phyloP scores from a whole-genome alignment of 2,888 invertebrate genomes.

The Xestia xanthographa region DNA sequence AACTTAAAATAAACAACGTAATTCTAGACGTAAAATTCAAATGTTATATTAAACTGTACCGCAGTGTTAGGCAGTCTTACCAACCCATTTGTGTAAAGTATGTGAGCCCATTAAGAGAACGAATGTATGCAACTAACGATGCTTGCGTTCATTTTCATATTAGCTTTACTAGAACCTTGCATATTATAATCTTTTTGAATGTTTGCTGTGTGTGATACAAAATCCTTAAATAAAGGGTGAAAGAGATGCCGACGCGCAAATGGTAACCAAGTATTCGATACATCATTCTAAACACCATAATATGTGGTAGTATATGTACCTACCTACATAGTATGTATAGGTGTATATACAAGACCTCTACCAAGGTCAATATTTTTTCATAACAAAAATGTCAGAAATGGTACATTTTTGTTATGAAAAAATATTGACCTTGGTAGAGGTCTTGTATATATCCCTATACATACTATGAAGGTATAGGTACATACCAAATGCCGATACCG shows the following conservation, averaged over 20 bases:
- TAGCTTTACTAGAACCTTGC: slow-evolving; percentile 25
- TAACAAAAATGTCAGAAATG: background rate
- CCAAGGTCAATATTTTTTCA: background rate
- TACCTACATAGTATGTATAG: too few relatives aligned
- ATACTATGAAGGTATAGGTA: too few relatives aligned
- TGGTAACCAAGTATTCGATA: too few relatives aligned
- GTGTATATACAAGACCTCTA: too few relatives aligned
- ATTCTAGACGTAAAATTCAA: slow-evolving; percentile 23
- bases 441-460: too few relatives aligned
- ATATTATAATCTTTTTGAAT: slow-evolving; percentile 28
- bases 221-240: background rate
- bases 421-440: background rate
- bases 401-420: background rate
- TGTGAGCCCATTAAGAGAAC: slow-evolving; percentile 51
- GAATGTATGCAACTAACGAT: slow-evolving; percentile 50
- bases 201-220: background rate
- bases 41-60: slow-evolving; percentile 28
- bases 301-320: too few relatives aligned
- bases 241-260: too few relatives aligned
- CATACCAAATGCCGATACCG: too few relatives aligned
- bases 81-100: slow-evolving; percentile 53
- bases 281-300: too few relatives aligned
- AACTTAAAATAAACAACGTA: slow-evolving; percentile 5
- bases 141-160: slow-evolving; percentile 48
- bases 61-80: slow-evolving; percentile 41